phyloP scores from a whole-genome alignment of 1,140 invertebrate genomes.

The Drusus annulatus region DNA sequence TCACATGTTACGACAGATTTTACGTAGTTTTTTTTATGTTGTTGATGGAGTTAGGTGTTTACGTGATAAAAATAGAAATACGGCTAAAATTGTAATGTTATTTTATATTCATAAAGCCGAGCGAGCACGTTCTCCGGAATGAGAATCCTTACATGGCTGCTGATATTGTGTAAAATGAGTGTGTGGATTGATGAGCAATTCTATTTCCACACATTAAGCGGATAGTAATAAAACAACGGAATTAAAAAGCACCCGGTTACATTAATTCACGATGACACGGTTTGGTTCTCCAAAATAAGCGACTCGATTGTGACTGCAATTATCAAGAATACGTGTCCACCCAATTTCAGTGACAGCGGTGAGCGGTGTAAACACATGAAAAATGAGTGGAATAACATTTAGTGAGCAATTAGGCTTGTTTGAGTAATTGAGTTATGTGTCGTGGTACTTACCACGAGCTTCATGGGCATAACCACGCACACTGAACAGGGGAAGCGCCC shows the following conservation, averaged over 20 bases:
- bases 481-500: not conserved
- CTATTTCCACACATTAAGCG: not conserved
- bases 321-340: conserved; percentile 41
- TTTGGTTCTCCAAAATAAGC: conserved; percentile 4
- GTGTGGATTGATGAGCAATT: conserved; percentile 7
- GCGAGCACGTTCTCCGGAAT: not conserved
- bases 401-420: conserved; percentile 55
- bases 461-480: not conserved
- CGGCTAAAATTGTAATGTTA: conserved; percentile 1
- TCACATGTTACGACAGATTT: no score
- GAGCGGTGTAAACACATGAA: conserved; percentile 41
- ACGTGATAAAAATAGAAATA: conserved; percentile 19
- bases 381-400: conserved; percentile 51
- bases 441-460: conserved; percentile 9
- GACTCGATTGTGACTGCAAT: conserved; percentile 32
- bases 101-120: not conserved
- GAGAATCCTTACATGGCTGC: not conserved
- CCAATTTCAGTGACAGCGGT: conserved; percentile 37
- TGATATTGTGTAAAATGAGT: conserved; percentile 13
- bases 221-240: conserved; percentile 25
- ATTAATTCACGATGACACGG: conserved; percentile 30
- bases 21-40: not conserved
- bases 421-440: conserved; percentile 58
- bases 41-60: not conserved
- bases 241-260: conserved; percentile 28